Evolutionary conservation across 2,888 invertebrate species (phyloP), one percentile per base, ranked within the genome.

Genomic region (Aphodius sticticus): DNA sequence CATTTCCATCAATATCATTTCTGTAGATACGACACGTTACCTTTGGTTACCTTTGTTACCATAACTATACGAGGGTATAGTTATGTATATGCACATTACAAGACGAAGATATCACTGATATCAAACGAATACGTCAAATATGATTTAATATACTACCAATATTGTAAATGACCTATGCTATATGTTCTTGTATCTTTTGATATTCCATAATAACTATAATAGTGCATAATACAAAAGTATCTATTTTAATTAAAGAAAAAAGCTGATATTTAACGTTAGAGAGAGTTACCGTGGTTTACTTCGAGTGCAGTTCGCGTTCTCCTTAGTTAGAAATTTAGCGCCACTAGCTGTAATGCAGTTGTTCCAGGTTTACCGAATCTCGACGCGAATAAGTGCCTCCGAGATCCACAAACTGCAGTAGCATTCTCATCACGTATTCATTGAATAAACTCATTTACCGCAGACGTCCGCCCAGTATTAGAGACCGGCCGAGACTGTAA

Each of bases 361-460:
- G 12, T 53, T 53, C 53, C 9, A 53, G 53, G 1, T 12, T 9
- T 9, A 53, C 12, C 53, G 53, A 7, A 53, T 53, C 53, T 53
- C 53, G 53, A 53, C 53, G 12, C 9, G 53, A 9, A 53, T 53
- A 53, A 53, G 53, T 53, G 53, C 9, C 53, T 9, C 12, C 53
- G 53, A 53, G 53, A 53, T 53, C 53, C 53, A 53, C 53, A 53
- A 53, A 53, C 53, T 53, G 53, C 53, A 53, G 2, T 53, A 12
- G 53, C 53, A 53, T 53, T 53, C 53, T 53, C 53, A 53, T 53
- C 53, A 53, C 53, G 53, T 53, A 53, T 53, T 53, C 53, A 53
- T 53, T 53, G 53, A 53, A 53, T 53, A 53, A 53, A 53, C 53
- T 53, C 53, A 53, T 53, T 53, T 53, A 53, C 53, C 53, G 53